Conservation (phyloP, 2,113 vertebrate genomes). For the Cyprinodon tularosa region DNA sequence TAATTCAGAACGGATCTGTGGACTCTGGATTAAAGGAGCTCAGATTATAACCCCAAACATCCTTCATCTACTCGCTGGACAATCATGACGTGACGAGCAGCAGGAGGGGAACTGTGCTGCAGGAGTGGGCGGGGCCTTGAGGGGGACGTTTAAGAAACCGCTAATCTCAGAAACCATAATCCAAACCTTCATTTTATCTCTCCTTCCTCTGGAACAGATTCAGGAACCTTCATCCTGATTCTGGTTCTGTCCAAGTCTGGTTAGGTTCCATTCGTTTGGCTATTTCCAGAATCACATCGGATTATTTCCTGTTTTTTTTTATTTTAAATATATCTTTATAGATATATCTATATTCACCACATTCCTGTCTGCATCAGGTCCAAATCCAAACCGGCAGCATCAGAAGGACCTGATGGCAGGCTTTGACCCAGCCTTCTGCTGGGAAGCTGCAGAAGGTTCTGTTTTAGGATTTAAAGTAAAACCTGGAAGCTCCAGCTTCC, state of each 20-base stretch:
- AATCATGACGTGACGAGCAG: slow-evolving; percentile 38
- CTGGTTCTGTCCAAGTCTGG: neutral
- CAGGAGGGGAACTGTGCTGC: slow-evolving; percentile 12
- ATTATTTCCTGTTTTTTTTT: neutral
- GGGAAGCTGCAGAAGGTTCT: neutral
- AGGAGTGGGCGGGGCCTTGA: slow-evolving; percentile 11
- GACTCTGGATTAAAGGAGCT: slow-evolving; percentile 24
- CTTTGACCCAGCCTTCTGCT: neutral
- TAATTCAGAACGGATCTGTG: slow-evolving; percentile 21
- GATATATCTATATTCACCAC: neutral
- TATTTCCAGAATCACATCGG: neutral
- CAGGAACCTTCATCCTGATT: slow-evolving; percentile 15
- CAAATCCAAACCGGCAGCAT: neutral
- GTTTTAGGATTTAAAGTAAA: neutral
- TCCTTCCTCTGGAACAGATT: neutral
- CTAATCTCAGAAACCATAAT: slow-evolving; percentile 50
- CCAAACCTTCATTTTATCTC: neutral
- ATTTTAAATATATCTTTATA: neutral
- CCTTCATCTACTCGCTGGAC: slow-evolving; percentile 45
- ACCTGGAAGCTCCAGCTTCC: slow-evolving; percentile 21
- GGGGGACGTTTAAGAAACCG: slow-evolving; percentile 42
- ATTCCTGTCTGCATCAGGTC: neutral
- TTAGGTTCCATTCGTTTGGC: neutral
- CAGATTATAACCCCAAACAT: neutral
- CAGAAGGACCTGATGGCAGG: neutral